These are phyloP conservation scores for Osmerus mordax DNA, from an alignment of 2,113 vertebrate species.

Conservation along the genomic window DNA sequence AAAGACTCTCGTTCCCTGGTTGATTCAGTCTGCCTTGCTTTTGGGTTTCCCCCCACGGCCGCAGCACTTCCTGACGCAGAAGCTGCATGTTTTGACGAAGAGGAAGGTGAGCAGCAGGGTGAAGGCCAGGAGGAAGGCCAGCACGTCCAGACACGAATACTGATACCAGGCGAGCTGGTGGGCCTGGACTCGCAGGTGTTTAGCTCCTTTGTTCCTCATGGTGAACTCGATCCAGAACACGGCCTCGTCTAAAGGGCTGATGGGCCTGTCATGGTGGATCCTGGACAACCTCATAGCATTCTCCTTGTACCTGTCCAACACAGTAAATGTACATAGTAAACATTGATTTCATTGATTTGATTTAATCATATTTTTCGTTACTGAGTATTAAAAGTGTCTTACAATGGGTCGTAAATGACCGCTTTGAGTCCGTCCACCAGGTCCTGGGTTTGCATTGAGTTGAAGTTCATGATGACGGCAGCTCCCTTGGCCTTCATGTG, in stretches of 20 bases:
- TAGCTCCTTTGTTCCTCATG: conserved; percentile 87
- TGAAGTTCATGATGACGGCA: conserved; percentile 71
- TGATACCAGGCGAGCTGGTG: conserved; percentile 87
- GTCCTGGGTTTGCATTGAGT: conserved; percentile 69
- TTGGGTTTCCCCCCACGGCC: conserved; percentile 34
- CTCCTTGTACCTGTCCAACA: conserved; percentile 78
- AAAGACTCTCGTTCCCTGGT: too few relatives aligned
- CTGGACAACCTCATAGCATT: conserved; percentile 74
- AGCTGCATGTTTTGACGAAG: conserved; percentile 68
- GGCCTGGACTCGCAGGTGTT: conserved; percentile 80
- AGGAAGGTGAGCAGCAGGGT: conserved; percentile 47
- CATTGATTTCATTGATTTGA: background rate
- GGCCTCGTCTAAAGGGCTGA: conserved; percentile 77
- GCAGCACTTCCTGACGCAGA: conserved; percentile 61
- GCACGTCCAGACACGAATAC: conserved; percentile 85
- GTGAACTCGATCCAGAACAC: conserved; percentile 92
- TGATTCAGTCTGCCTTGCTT: conserved; percentile 43
- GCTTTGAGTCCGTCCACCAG: conserved; percentile 72
- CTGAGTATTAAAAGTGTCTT: conserved; percentile 49
- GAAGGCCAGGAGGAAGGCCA: conserved; percentile 72
- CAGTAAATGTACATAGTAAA: background rate
- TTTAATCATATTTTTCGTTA: too few relatives aligned
- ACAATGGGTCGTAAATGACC: conserved; percentile 79
- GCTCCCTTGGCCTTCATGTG: conserved; percentile 82
- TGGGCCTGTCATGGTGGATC: conserved; percentile 84